phyloP scores from a whole-genome alignment of 2,797 vertebrate species.

The Jordanella pulchra region DNA sequence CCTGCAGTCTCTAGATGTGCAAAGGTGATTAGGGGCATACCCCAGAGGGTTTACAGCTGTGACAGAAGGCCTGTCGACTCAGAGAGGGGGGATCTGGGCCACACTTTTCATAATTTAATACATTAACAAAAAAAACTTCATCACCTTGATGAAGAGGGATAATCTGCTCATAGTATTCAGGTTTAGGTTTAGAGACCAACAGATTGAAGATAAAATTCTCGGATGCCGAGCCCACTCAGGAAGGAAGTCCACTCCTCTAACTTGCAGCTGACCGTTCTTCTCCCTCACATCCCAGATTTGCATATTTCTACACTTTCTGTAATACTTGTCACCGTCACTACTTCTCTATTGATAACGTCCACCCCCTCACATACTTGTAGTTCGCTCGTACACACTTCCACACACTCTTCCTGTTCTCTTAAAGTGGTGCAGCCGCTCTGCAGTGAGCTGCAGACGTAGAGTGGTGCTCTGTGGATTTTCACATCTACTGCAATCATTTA shows the following conservation, averaged over 20 bases:
- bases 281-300: constrained; percentile 9
- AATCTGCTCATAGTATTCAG: background rate
- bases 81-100: too few species aligned
- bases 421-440: constrained; percentile 15
- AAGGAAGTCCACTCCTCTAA: constrained; percentile 70
- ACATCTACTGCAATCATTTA: background rate
- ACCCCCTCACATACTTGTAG: constrained; percentile 18
- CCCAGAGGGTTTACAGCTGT: too few species aligned
- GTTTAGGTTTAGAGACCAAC: background rate
- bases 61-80: too few species aligned
- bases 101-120: background rate
- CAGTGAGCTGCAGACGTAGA: constrained; percentile 17
- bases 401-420: constrained; percentile 20
- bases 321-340: too few species aligned
- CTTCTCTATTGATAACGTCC: constrained; percentile 8
- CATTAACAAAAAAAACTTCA: background rate
- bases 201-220: constrained; percentile 18
- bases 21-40: too few species aligned
- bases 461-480: background rate
- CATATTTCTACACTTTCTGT: constrained; percentile 5
- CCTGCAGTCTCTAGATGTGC: too few species aligned
- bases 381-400: constrained; percentile 7
- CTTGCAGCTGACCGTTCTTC: constrained; percentile 13
- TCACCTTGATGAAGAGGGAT: background rate
- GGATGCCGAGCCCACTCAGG: constrained; percentile 36